Evolutionary conservation across 2,888 invertebrate species (phyloP).

Genomic region (Idaea straminata): DNA sequence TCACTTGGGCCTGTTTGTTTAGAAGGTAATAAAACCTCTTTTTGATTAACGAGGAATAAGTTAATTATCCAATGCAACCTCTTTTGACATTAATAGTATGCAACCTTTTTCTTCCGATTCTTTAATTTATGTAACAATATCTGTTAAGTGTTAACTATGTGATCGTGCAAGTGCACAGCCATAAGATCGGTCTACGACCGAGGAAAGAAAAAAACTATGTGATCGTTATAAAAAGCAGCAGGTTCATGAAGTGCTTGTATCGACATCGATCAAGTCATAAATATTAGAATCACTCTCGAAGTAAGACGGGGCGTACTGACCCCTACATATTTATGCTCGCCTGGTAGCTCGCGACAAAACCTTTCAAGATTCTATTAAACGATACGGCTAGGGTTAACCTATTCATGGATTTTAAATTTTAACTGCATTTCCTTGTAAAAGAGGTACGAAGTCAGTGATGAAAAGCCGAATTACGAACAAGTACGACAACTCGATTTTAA

Average conservation of each 20-base stretch:
- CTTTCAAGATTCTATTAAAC: constrained; percentile 46
- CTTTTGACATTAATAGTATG: too few relatives aligned
- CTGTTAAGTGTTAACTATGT: too few relatives aligned
- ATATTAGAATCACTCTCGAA: not conserved
- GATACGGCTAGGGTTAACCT: constrained; percentile 38
- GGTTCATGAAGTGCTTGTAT: not conserved
- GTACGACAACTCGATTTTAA: too few relatives aligned
- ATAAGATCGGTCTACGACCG: too few relatives aligned
- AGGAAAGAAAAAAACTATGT: too few relatives aligned
- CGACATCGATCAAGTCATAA: not conserved
- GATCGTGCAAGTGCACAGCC: too few relatives aligned
- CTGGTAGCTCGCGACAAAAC: constrained; percentile 31
- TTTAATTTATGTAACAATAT: too few relatives aligned
- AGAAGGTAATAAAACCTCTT: too few relatives aligned
- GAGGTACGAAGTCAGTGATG: not conserved
- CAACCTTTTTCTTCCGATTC: too few relatives aligned
- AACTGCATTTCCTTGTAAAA: constrained; percentile 22
- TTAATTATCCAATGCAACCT: too few relatives aligned
- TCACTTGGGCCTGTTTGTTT: too few relatives aligned
- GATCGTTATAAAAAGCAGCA: not conserved
- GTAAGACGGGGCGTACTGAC: not conserved
- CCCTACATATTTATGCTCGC: constrained; percentile 3
- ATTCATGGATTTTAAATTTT: constrained; percentile 46
- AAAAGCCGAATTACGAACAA: not conserved
- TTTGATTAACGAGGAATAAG: too few relatives aligned